A percentile compares a stretch with the other conserved stretches of the same genome.
Evolutionary conservation across 2,797 vertebrate species (phyloP).

Genomic region (Crenuchus spilurus): DNA sequence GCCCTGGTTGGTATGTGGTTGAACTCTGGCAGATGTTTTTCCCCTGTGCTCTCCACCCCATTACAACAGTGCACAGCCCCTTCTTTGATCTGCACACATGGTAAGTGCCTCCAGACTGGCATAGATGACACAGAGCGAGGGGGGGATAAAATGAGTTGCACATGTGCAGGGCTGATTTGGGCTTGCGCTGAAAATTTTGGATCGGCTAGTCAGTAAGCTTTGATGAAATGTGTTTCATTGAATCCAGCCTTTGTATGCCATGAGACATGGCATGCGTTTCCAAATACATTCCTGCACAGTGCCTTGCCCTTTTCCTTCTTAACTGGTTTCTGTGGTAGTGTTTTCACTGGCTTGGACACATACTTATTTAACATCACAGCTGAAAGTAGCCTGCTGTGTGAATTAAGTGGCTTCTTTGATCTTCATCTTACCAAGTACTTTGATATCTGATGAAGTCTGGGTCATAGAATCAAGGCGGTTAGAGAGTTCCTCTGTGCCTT

Average conservation of each 20-base stretch:
- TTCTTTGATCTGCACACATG: constrained; percentile 88
- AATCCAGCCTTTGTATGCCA: constrained; percentile 30
- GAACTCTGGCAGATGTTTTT: constrained; percentile 46
- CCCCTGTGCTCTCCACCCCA: constrained; percentile 70
- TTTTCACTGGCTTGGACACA: constrained; percentile 37
- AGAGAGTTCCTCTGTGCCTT: background rate
- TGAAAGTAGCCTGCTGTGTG: constrained; percentile 20
- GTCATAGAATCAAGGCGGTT: background rate
- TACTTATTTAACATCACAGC: constrained; percentile 23
- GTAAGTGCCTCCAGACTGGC: constrained; percentile 93
- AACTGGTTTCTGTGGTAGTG: constrained; percentile 4
- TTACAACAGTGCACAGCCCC: constrained; percentile 85
- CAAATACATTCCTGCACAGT: constrained; percentile 27
- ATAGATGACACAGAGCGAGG: constrained; percentile 73
- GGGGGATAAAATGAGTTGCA: constrained; percentile 86
- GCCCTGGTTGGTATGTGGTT: constrained; percentile 38
- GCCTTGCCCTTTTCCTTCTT: constrained; percentile 12
- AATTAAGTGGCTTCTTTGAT: constrained; percentile 42
- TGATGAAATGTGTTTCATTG: constrained; percentile 38
- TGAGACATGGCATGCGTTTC: constrained; percentile 20
- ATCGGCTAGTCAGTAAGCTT: constrained; percentile 27
- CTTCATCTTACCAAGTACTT: constrained; percentile 33
- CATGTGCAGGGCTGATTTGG: constrained; percentile 75
- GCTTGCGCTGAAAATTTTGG: constrained; percentile 32
- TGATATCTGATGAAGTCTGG: constrained; percentile 33